Evolutionary conservation across 2,113 vertebrate species (phyloP), one percentile per base, ranked within the genome.

Genomic region (Festucalex cinctus): DNA sequence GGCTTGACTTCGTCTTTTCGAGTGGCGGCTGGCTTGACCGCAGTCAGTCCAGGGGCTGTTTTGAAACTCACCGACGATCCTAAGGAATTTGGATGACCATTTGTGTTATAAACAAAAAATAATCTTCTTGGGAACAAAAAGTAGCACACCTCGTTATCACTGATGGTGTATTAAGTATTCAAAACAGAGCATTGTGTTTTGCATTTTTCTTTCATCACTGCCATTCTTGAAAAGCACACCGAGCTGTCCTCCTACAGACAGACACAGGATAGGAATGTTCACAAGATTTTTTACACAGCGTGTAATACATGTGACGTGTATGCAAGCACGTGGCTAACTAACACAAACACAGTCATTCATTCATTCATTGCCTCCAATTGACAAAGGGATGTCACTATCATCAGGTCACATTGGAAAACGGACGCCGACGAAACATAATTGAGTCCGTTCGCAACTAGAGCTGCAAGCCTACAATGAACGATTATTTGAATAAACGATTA

Each of bases 341-440:
- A n/a, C n/a, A n/a, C 53, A 49, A 28, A 57, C 68, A 76, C 63
- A 70, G 63, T 67, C 57, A 7, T 22, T 59, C 68, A 68, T 78
- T 84, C 68, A 68, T 78, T 84, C 68, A 82, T 67, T 43, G 24
- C 5, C 46, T 66, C 70, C 75, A 83, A 65, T 9, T 66, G 65
- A 74, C 58, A 61, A n/a, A 63, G 65, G 36, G 61, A 74, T 70
- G 83, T 6, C 37, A 66, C 71, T 66, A 70, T n/a, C n/a, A 81
- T 89, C 67, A 78, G 46, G 37, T 61, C 53, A 73, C 76, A 61
- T 43, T 81, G 63, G 66, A 41, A 59, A 72, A 63, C 28, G 2
- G 17, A 41, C 20, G 36, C 56, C 35, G 3, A 66, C 65, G 70
- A 48, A 16, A 36, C 17, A 44, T 74, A 63, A 70, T 68, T 69